Conservation (phyloP, 2,797 vertebrate species). For the Orestias chungarensis region DNA sequence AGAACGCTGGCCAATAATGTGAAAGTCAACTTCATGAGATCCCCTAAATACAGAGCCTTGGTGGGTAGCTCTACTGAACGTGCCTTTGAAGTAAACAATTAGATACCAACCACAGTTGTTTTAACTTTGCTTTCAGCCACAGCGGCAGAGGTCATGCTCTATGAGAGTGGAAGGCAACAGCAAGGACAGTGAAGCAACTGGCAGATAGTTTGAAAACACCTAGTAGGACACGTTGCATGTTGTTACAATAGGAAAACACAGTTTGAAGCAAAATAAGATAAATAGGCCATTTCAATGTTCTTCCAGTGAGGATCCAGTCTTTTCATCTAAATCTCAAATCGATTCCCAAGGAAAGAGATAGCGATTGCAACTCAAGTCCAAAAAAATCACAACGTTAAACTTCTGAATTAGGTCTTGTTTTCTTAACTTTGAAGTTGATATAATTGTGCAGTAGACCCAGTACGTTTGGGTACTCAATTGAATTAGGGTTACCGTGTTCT, state of each 20-base stretch:
- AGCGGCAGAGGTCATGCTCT: slow-evolving; percentile 33
- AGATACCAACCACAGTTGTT: slow-evolving; percentile 42
- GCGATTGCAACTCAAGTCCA: background rate
- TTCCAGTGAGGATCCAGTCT: background rate
- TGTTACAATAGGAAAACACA: slow-evolving; percentile 46
- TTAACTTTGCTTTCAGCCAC: slow-evolving; percentile 39
- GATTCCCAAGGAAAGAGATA: background rate
- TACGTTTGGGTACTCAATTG: background rate
- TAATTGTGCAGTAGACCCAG: background rate
- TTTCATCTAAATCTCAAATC: background rate
- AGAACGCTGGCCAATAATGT: slow-evolving; percentile 63
- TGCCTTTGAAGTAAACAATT: slow-evolving; percentile 66
- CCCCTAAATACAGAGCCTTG: slow-evolving; percentile 44
- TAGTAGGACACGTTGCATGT: slow-evolving; percentile 8
- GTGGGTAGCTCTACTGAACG: slow-evolving; percentile 42
- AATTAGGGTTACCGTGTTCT: background rate
- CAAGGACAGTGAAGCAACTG: slow-evolving; percentile 7
- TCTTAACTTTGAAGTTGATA: background rate
- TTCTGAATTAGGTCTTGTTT: background rate
- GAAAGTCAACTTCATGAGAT: slow-evolving; percentile 51
- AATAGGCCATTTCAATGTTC: background rate
- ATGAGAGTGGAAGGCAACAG: background rate
- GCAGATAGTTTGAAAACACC: background rate
- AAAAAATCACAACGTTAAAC: background rate
- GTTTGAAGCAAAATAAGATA: slow-evolving; percentile 12